phyloP scores from a whole-genome alignment of 2,888 invertebrate genomes.

The Drosophila acutilabella region DNA sequence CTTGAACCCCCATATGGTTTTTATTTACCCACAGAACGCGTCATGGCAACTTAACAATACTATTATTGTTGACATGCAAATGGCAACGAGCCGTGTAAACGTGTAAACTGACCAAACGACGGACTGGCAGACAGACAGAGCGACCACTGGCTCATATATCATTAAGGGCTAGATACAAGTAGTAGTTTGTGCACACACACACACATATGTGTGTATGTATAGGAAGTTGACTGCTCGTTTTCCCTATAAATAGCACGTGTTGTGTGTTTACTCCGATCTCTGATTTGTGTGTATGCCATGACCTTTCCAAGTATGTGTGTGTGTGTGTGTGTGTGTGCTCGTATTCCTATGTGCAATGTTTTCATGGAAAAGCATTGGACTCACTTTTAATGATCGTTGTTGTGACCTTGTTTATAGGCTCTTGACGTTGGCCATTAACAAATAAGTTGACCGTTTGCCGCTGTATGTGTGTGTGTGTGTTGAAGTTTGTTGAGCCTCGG shows the following conservation, averaged over 20 bases:
- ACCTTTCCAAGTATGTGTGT: slow-evolving; percentile 44
- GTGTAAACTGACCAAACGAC: slow-evolving; percentile 55
- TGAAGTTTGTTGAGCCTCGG: slow-evolving; percentile 1
- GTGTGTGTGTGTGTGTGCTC: slow-evolving; percentile 30
- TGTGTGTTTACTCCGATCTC: slow-evolving; percentile 20
- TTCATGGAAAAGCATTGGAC: slow-evolving; percentile 57
- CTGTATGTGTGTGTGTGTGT: not conserved
- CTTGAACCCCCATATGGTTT: slow-evolving; percentile 55
- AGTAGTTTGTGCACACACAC: not conserved
- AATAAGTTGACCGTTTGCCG: slow-evolving; percentile 40
- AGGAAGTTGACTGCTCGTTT: slow-evolving; percentile 39
- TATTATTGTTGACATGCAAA: slow-evolving; percentile 67
- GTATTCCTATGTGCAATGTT: slow-evolving; percentile 64
- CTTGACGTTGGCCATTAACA: slow-evolving; percentile 70
- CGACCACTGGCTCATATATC: slow-evolving; percentile 62
- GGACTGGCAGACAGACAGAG: not conserved
- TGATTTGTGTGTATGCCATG: slow-evolving; percentile 37
- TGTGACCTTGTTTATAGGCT: slow-evolving; percentile 72
- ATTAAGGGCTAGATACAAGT: slow-evolving; percentile 28
- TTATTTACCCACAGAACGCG: slow-evolving; percentile 67
- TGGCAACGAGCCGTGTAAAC: slow-evolving; percentile 72
- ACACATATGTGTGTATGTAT: not conserved
- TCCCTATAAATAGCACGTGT: slow-evolving; percentile 78
- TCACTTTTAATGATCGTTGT: slow-evolving; percentile 55
- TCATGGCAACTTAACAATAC: slow-evolving; percentile 52